Percentiles rank a stretch among this genome's conserved stretches.
Evolutionary conservation across 2,113 vertebrate genomes (phyloP).

Genomic region (Cranoglanis bouderius): DNA sequence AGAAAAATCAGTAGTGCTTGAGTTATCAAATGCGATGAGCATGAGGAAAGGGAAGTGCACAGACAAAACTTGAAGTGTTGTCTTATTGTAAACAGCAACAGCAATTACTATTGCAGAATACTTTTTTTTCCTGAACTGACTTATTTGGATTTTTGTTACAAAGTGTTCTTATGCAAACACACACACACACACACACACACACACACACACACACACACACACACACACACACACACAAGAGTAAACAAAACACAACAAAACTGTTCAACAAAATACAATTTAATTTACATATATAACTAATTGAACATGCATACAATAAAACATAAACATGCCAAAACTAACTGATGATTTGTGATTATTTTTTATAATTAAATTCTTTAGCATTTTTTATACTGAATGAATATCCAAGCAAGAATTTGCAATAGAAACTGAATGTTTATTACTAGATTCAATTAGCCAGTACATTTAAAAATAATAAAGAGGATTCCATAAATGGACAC

Average conservation of each 20-base stretch:
- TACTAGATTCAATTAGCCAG: slow-evolving; percentile 73
- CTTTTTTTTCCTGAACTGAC: neutral
- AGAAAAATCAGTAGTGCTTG: slow-evolving; percentile 89
- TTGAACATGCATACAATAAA: neutral
- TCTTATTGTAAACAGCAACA: slow-evolving; percentile 88
- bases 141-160: neutral
- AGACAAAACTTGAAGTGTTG: slow-evolving; percentile 90
- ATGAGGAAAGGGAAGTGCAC: slow-evolving; percentile 65
- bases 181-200: neutral
- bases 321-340: neutral
- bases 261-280: neutral
- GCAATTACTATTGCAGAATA: slow-evolving; percentile 73
- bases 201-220: neutral
- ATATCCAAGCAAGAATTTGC: slow-evolving; percentile 21
- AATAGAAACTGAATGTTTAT: slow-evolving; percentile 73
- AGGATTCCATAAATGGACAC: slow-evolving; percentile 74
- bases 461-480: slow-evolving; percentile 69
- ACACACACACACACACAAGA: neutral
- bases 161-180: neutral
- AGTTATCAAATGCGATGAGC: slow-evolving; percentile 84
- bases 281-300: neutral
- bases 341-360: neutral
- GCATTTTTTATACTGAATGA: neutral
- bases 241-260: neutral
- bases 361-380: slow-evolving; percentile 27